These are phyloP conservation scores for Pyrrhia umbra DNA, from an alignment of 2,888 invertebrate species.

Conservation along the genomic window DNA sequence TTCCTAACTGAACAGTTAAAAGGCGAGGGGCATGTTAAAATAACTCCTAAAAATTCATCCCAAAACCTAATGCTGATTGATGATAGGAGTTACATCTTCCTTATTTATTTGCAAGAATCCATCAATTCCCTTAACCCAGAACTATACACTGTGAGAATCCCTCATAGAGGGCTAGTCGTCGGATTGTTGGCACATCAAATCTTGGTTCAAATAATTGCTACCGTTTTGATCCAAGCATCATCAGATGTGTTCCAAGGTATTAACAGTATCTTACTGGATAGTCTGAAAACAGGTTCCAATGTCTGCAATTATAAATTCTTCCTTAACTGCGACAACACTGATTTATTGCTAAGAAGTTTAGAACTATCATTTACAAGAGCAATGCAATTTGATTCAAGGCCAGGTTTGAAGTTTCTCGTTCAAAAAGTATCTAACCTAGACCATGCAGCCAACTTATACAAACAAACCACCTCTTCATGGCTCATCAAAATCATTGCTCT, in stretches of 20 bases:
- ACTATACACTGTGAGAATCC: constrained; percentile 95
- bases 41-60: constrained; percentile 79
- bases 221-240: constrained; percentile 94
- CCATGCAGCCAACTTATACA: constrained; percentile 96
- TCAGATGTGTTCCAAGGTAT: constrained; percentile 91
- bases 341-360: constrained; percentile 94
- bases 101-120: constrained; percentile 95
- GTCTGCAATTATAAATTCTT: constrained; percentile 85
- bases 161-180: constrained; percentile 96
- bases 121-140: constrained; percentile 93
- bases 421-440: constrained; percentile 97
- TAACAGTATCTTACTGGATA: constrained; percentile 90
- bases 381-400: constrained; percentile 96
- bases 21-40: constrained; percentile 78
- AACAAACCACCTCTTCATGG: constrained; percentile 97
- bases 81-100: constrained; percentile 96
- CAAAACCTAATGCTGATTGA: constrained; percentile 91
- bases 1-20: constrained; percentile 91
- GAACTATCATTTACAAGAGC: constrained; percentile 95
- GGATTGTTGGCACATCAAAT: constrained; percentile 98
- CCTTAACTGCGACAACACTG: constrained; percentile 91
- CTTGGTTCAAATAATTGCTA: constrained; percentile 97
- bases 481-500: constrained; percentile 96
- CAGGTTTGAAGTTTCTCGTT: constrained; percentile 97
- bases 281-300: constrained; percentile 84